These are phyloP conservation scores for Agrotis puta DNA, from an alignment of 2,888 invertebrate genomes.

Conservation along the genomic window DNA sequence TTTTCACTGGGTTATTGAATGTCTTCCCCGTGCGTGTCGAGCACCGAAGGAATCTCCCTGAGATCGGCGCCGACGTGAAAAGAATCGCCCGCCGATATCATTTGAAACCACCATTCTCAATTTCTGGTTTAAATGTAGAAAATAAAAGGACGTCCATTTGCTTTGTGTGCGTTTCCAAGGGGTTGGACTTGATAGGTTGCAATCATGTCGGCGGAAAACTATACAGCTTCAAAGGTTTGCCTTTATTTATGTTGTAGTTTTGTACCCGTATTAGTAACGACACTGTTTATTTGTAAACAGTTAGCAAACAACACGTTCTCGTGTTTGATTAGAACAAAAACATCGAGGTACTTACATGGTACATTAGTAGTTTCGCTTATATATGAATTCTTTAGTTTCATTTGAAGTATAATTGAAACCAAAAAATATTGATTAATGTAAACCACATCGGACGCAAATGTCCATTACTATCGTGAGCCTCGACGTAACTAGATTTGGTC, in stretches of 20 bases:
- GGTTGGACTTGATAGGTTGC: slow-evolving; percentile 62
- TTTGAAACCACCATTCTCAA: slow-evolving; percentile 78
- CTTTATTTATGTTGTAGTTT: slow-evolving; percentile 22
- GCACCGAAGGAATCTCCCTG: slow-evolving; percentile 77
- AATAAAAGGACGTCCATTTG: slow-evolving; percentile 76
- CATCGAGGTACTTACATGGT: background rate
- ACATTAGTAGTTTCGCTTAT: slow-evolving; percentile 15
- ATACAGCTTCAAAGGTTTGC: slow-evolving; percentile 29
- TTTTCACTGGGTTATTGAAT: slow-evolving; percentile 91
- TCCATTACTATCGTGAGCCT: slow-evolving; percentile 36
- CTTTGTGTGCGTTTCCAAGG: slow-evolving; percentile 68
- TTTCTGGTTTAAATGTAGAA: slow-evolving; percentile 74
- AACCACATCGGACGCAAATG: slow-evolving; percentile 38
- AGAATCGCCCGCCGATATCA: slow-evolving; percentile 79
- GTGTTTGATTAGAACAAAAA: slow-evolving; percentile 25
- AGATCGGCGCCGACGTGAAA: slow-evolving; percentile 76
- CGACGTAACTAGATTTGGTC: slow-evolving; percentile 64
- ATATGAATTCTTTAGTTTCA: slow-evolving; percentile 6
- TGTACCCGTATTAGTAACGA: slow-evolving; percentile 3
- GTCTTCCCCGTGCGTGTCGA: slow-evolving; percentile 89
- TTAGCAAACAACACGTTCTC: slow-evolving; percentile 8
- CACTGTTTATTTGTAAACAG: slow-evolving; percentile 47
- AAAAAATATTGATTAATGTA: slow-evolving; percentile 43
- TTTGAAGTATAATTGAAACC: slow-evolving; percentile 13
- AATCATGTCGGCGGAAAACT: slow-evolving; percentile 40